These are phyloP conservation scores for Luperina nickerlii DNA, from an alignment of 2,888 invertebrate species.

Conservation along the genomic window DNA sequence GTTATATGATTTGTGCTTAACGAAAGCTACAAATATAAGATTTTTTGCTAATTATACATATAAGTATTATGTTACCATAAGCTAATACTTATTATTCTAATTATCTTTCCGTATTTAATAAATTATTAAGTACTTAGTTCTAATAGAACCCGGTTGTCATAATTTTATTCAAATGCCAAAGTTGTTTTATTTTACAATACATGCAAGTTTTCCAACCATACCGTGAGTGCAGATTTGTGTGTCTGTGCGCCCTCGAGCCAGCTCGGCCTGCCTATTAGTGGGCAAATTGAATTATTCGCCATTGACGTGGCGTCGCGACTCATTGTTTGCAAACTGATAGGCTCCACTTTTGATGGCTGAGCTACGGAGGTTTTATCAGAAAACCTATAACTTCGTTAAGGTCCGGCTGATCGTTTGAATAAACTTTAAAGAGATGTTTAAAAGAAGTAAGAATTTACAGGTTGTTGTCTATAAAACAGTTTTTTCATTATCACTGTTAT, in stretches of 20 bases:
- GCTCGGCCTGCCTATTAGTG: conserved; percentile 69
- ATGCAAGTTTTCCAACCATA: conserved; percentile 2
- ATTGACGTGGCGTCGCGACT: conserved; percentile 70
- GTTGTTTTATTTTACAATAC: neutral
- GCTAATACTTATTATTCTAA: neutral
- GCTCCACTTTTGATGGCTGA: conserved; percentile 49
- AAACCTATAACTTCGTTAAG: conserved; percentile 68
- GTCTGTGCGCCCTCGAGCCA: conserved; percentile 2
- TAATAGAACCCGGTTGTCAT: neutral
- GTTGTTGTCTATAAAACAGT: neutral
- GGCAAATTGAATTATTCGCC: conserved; percentile 78
- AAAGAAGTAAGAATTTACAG: neutral
- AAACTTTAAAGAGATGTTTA: conserved; percentile 30
- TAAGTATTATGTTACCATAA: neutral
- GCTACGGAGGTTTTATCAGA: conserved; percentile 66
- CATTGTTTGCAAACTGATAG: conserved; percentile 79
- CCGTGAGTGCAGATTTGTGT: conserved; percentile 12
- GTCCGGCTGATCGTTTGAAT: conserved; percentile 59
- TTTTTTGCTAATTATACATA: neutral
- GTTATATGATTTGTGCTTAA: neutral
- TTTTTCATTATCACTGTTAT: neutral
- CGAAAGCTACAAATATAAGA: neutral
- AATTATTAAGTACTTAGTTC: neutral
- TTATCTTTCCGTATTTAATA: neutral
- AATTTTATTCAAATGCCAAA: neutral